Percentiles rank a stretch among this genome's conserved stretches.
These are phyloP conservation scores for Pachypanchax playfairii DNA, from an alignment of 2,113 vertebrate genomes.

Conservation along the genomic window DNA sequence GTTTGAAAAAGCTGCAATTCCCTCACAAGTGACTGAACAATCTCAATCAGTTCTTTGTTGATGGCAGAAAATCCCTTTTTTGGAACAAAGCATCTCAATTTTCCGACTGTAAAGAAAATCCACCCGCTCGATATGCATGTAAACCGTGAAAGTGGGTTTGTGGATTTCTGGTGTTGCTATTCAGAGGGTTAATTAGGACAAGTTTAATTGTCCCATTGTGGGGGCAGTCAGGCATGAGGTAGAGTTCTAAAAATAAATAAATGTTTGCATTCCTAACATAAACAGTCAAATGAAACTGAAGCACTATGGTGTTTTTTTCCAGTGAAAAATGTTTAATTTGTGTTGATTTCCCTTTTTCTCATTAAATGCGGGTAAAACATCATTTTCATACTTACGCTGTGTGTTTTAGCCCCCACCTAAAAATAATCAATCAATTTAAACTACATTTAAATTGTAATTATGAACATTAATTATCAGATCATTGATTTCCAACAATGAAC, in stretches of 20 bases:
- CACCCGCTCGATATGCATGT: constrained; percentile 21
- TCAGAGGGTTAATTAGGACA: constrained; percentile 15
- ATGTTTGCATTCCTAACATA: background rate
- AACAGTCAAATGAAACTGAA: constrained; percentile 17
- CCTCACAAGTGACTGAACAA: constrained; percentile 32
- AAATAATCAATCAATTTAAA: background rate
- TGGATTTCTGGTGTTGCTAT: constrained; percentile 5
- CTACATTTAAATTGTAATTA: background rate
- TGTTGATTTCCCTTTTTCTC: too few relatives aligned
- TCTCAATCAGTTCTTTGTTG: constrained; percentile 50
- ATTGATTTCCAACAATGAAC: background rate
- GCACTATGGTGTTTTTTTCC: background rate
- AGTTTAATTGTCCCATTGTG: background rate
- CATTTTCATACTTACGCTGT: background rate
- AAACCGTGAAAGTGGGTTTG: constrained; percentile 40
- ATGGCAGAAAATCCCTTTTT: constrained; percentile 30
- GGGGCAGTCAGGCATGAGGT: background rate
- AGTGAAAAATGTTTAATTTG: constrained; percentile 5
- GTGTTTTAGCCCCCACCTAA: background rate
- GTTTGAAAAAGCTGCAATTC: constrained; percentile 51
- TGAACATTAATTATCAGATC: background rate
- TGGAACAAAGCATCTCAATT: constrained; percentile 48
- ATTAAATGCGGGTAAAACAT: background rate
- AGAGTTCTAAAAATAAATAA: background rate
- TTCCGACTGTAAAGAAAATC: constrained; percentile 41